Evolutionary conservation across 2,113 vertebrate genomes (phyloP), one percentile per base, ranked within the genome.

Genomic region (Rhodinocichla rosea): DNA sequence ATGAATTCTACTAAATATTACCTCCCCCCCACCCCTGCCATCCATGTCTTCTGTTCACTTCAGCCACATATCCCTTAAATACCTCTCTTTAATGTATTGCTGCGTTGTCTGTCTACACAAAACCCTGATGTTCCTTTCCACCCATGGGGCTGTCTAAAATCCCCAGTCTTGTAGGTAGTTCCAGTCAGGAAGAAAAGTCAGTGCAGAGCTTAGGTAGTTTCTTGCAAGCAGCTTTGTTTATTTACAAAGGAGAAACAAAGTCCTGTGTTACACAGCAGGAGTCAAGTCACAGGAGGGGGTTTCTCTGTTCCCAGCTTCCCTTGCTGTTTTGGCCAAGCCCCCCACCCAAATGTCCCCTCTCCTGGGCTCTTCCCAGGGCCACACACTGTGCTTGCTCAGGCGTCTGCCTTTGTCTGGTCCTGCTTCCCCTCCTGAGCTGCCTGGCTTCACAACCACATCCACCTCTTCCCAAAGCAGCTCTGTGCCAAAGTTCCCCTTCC

Each of bases 301-400:
- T 93, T 90, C 85, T 83, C 45, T 83, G 27, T 75, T 86, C 39
- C 52, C 6, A 63, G 2, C 50, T 78, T 68, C 42, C 33, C 30
- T 16, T 1, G 2, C 55, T 77, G 73, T 82, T 94, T 92, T 45
- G 59, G 35, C 68, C 73, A 77, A 89, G 56, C 28, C 17, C 15
- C 33, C 11, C 40, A 55, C 56, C 62, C 56, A 39, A 76, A 89
- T 49, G 9, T 23, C 33, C 70, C 28, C n/a, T 84, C 37, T 87
- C 33, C 40, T n/a, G 47, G 40, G 73, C 56, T 89, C 75, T 68
- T 92, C 69, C 17, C 57, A 76, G 33, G 89, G 68, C 94, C 95
- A 94, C 96, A 91, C 95, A 94, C 73, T 56, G 60, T 84, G 92
- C 39, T 89, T 75, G 64, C 76, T 74, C 40, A 82, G 28, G 50